phyloP scores from a whole-genome alignment of 2,888 invertebrate genomes.

The Apamea epomidion region DNA sequence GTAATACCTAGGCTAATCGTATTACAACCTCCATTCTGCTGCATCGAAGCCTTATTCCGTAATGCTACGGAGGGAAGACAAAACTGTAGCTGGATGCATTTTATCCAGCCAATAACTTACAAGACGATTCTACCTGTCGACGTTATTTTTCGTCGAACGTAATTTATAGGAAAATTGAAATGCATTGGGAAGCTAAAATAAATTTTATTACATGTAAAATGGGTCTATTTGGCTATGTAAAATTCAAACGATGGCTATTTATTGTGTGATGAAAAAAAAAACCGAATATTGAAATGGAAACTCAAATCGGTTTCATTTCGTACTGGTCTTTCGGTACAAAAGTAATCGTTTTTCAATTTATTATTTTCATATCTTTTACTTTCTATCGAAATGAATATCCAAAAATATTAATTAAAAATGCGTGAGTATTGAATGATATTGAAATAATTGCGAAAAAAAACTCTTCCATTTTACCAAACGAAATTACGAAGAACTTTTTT shows the following conservation, averaged over 20 bases:
- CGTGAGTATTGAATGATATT: not conserved
- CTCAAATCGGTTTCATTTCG: not conserved
- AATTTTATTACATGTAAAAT: slow-evolving; percentile 47
- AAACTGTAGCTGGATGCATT: slow-evolving; percentile 52
- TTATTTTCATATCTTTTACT: not conserved
- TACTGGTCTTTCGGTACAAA: not conserved
- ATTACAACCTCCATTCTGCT: not conserved
- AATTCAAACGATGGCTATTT: not conserved
- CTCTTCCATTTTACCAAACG: too few relatives aligned
- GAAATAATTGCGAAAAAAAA: not conserved
- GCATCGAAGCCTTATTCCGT: slow-evolving; percentile 18
- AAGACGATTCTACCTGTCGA: slow-evolving; percentile 45
- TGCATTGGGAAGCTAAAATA: slow-evolving; percentile 54
- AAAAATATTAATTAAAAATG: not conserved
- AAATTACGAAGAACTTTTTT: not conserved
- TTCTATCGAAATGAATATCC: not conserved
- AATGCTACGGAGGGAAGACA: slow-evolving; percentile 33
- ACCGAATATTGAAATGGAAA: not conserved
- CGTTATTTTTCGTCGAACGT: slow-evolving; percentile 51
- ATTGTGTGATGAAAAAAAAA: not conserved
- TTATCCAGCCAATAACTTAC: slow-evolving; percentile 62
- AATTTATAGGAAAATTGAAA: slow-evolving; percentile 61
- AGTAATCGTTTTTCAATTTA: not conserved
- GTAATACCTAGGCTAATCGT: not conserved
- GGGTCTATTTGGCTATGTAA: slow-evolving; percentile 10